Base-by-base conservation (phyloP, 2,113 vertebrate genomes). In the Herpailurus yagouaroundi region DNA sequence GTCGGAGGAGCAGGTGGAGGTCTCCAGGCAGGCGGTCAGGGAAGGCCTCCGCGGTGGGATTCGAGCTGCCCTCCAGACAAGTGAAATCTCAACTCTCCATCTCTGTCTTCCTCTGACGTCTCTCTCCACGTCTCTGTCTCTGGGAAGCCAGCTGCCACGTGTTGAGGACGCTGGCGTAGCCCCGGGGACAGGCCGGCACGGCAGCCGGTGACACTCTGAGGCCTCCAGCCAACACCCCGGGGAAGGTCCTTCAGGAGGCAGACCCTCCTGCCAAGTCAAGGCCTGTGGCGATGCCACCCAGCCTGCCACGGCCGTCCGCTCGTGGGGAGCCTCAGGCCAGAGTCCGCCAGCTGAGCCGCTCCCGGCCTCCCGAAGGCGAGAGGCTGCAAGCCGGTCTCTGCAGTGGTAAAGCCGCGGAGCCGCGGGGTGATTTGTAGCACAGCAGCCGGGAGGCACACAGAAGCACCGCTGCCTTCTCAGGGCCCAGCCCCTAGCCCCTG, bases 1-100 rank as follows among this genome's bases (percentile, higher is more conserved):
- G 31, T 31, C 0, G 29, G 13, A 4, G 1, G 11, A 1, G 82
- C 0, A 0, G 5, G 4, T 3, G 33, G 8, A 45, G 69, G 16
- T n/a, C 41, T 52, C 41, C 1, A 6, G 4, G 23, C 93, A 8
- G 21, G 15, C 8, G 21, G 45, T 27, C 36, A 13, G n/a, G 4
- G 48, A 19, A 41, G 71, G 31, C 29, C 36, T 10, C 63, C 2
- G 0, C 0, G 7, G 36, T 13, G 79, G 45, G 31, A 2, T 9
- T 1, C 13, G 4, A 36, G 80, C 90, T 19, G 5, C 50, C 36
- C 9, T 14, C 4, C 2, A 55, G 7, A 23, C 29, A 19, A 4
- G 31, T 4, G n/a, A 25, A 18, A 6, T 38, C 36, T 14, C 5
- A 9, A 13, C 11, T 4, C 31, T 45, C 25, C 18, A 14, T 3